phyloP scores from a whole-genome alignment of 2,797 vertebrate species.

The Enteromius fasciolatus region DNA sequence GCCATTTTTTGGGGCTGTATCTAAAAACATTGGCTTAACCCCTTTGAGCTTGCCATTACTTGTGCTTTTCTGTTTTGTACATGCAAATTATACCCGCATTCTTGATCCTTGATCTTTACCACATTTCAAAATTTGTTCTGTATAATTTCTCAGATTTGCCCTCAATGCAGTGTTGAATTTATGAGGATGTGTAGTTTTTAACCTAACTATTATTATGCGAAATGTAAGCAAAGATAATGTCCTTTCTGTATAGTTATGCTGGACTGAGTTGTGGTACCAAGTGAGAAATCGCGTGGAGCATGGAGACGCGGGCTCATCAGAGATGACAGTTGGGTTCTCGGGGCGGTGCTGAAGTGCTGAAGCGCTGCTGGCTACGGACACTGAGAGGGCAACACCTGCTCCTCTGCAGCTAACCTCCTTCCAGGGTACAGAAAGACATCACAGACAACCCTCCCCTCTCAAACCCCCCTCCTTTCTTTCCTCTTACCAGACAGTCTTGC shows the following conservation, averaged over 20 bases:
- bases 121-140: not conserved
- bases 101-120: not conserved
- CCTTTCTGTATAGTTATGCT: not conserved
- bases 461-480: constrained; percentile 53
- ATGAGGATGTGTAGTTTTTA: not conserved
- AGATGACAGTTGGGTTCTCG: constrained; percentile 75
- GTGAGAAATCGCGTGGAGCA: constrained; percentile 53
- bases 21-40: not conserved
- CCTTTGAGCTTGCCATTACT: not conserved
- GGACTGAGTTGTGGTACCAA: constrained; percentile 21
- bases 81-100: not conserved
- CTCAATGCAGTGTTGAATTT: not conserved
- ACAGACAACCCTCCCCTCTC: constrained; percentile 23
- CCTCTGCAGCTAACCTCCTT: constrained; percentile 67
- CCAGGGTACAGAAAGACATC: constrained; percentile 67
- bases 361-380: constrained; percentile 66
- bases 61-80: not conserved
- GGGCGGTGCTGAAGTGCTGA: constrained; percentile 57
- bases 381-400: constrained; percentile 81
- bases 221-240: not conserved
- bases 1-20: not conserved
- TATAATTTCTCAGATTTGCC: not conserved
- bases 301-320: constrained; percentile 64
- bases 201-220: not conserved
- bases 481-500: constrained; percentile 18